phyloP scores from a whole-genome alignment of 2,797 vertebrate genomes.

The Nothura maculosa region DNA sequence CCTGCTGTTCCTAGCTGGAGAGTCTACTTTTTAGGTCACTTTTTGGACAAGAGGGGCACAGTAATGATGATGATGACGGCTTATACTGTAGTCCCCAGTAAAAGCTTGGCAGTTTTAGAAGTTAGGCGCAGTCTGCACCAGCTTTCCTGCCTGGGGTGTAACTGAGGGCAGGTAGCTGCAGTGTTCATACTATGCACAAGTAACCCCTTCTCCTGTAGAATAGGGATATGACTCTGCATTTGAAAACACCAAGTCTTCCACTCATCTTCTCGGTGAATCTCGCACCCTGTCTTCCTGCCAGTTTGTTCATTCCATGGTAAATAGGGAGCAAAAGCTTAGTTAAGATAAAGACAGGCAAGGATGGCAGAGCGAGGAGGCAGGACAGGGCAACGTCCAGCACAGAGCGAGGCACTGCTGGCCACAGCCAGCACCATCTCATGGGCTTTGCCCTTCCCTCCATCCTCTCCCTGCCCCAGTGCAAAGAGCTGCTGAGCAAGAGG shows the following conservation, averaged over 20 bases:
- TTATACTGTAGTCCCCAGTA: background rate
- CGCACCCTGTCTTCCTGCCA: background rate
- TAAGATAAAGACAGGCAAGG: accelerated
- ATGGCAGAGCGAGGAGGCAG: background rate
- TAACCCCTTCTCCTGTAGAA: background rate
- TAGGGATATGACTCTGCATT: accelerated
- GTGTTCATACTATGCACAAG: background rate
- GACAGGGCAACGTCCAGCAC: too few relatives aligned
- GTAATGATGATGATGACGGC: accelerated
- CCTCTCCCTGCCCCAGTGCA: too few relatives aligned
- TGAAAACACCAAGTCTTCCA: background rate
- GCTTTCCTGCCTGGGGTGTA: background rate
- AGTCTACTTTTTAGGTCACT: background rate
- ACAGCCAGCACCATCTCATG: too few relatives aligned
- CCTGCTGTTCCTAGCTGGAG: background rate
- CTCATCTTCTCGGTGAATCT: background rate
- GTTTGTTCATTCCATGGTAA: accelerated
- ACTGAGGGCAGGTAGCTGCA: background rate
- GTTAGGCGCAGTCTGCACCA: background rate
- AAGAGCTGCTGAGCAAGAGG: background rate
- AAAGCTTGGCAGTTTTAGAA: background rate
- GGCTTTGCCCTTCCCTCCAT: background rate
- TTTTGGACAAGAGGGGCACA: background rate
- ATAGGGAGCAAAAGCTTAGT: background rate
- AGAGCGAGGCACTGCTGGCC: background rate